Conservation (phyloP, 2,113 vertebrate species). For the Leuciscus idus region DNA sequence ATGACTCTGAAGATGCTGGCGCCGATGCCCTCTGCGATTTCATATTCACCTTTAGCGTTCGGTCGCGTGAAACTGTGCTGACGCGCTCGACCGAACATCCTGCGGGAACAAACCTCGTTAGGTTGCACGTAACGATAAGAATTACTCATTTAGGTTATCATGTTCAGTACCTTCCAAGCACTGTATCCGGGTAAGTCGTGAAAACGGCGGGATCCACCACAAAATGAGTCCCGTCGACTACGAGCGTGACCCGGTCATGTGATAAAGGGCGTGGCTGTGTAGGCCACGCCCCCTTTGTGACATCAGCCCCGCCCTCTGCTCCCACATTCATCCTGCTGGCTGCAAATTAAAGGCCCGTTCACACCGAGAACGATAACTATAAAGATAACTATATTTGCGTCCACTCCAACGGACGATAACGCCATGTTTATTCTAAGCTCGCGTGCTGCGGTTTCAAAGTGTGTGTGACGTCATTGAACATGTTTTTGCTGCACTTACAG, state of each 20-base stretch:
- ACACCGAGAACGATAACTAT: no score
- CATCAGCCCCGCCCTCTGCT: constrained; percentile 9
- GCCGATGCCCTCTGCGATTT: constrained; percentile 97
- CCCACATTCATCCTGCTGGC: neutral
- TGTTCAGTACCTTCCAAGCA: constrained; percentile 89
- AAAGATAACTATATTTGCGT: no score
- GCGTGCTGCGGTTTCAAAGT: no score
- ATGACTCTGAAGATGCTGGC: constrained; percentile 96
- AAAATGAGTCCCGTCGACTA: constrained; percentile 97
- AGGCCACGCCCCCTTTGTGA: constrained; percentile 7
- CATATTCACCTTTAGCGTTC: constrained; percentile 96
- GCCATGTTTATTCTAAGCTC: no score
- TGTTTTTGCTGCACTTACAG: no score
- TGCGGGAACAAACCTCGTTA: constrained; percentile 50
- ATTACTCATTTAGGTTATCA: neutral
- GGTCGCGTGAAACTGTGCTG: constrained; percentile 96
- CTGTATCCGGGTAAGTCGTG: constrained; percentile 95
- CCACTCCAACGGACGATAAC: no score
- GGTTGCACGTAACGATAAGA: no score
- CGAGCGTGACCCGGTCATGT: constrained; percentile 83
- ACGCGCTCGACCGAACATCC: constrained; percentile 98
- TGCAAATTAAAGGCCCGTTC: neutral
- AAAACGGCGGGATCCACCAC: constrained; percentile 96
- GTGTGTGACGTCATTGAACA: no score
- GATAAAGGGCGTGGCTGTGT: neutral